Percentiles rank a stretch among this genome's conserved stretches.
Conservation (phyloP, 2,113 vertebrate species). For the Sphyrna mokarran region DNA sequence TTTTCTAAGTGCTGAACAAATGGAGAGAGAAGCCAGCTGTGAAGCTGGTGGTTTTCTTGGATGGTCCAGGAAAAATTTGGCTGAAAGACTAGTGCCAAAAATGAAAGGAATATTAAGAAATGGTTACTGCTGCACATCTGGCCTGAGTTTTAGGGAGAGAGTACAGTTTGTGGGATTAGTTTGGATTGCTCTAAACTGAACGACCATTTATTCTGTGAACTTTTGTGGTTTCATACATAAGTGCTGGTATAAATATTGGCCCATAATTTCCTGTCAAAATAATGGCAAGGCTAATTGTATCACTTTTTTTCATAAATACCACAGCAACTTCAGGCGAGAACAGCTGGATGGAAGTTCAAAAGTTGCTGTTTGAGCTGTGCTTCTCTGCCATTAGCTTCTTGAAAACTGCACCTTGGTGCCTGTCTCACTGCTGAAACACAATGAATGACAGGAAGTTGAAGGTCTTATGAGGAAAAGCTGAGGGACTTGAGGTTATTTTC, state of each 20-base stretch:
- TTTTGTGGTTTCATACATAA: not conserved
- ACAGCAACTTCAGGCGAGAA: not conserved
- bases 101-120: not conserved
- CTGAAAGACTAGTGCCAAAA: too few species aligned
- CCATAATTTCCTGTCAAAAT: not conserved
- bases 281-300: not conserved
- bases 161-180: not conserved
- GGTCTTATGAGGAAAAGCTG: too few species aligned
- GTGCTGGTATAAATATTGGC: not conserved
- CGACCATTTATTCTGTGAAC: not conserved
- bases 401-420: not conserved
- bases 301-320: not conserved
- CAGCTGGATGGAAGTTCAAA: not conserved
- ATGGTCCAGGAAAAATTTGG: too few species aligned
- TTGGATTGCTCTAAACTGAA: not conserved
- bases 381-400: not conserved
- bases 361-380: not conserved
- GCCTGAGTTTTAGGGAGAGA: not conserved
- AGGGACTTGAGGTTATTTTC: too few species aligned
- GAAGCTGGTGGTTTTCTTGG: too few species aligned
- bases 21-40: too few species aligned
- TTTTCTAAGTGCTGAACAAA: too few species aligned
- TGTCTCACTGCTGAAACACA: not conserved
- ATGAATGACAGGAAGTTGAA: not conserved
- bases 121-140: not conserved